Conservation (phyloP, 1,140 invertebrate species). For the Sitobion miscanthi region DNA sequence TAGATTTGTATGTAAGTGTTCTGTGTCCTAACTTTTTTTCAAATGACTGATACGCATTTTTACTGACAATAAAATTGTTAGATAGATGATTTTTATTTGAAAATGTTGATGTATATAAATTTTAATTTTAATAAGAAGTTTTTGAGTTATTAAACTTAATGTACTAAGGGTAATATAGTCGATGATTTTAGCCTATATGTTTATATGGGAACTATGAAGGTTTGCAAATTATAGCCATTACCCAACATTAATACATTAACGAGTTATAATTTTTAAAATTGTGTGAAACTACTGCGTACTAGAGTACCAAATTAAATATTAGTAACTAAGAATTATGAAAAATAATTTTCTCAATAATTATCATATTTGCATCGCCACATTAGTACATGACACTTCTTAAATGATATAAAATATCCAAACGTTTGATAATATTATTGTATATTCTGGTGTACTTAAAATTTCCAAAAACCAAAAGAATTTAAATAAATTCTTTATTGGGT, state of each 20-base stretch:
- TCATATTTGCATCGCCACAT: background rate
- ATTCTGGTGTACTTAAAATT: background rate
- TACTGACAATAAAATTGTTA: background rate
- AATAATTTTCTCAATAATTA: background rate
- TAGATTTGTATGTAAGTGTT: background rate
- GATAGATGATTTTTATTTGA: background rate
- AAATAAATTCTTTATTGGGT: background rate
- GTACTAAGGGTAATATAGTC: background rate
- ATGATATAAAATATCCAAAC: background rate
- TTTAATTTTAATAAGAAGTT: background rate
- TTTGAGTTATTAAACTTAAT: background rate
- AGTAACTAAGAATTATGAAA: background rate
- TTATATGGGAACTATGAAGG: background rate
- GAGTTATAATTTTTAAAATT: too few species aligned
- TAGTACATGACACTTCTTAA: background rate
- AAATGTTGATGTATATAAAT: background rate
- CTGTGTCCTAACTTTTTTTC: background rate
- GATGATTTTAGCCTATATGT: background rate
- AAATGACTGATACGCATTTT: background rate
- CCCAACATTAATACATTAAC: too few species aligned
- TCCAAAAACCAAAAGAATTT: background rate
- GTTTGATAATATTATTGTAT: background rate
- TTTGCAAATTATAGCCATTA: background rate
- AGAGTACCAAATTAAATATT: background rate
- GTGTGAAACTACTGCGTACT: background rate